Base-by-base conservation (phyloP, 92 coral and sea anemone genomes). In the Palythoa grandis region DNA sequence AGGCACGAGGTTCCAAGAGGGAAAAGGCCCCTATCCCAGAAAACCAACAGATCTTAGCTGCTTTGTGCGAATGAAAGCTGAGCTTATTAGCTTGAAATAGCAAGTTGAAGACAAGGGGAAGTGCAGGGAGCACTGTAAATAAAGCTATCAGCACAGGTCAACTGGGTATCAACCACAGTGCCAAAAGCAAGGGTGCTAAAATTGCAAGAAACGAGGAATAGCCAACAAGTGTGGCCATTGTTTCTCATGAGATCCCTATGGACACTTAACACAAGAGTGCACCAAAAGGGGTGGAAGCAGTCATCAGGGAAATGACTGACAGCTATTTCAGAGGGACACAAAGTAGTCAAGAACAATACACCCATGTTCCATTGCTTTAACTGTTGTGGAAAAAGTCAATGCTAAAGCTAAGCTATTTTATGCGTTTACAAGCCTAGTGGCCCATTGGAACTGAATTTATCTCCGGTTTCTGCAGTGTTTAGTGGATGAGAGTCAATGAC, bases 231-330 rank as follows among this genome's bases (percentile, higher is more conserved):
- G 93, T 79, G 25, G 77, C 84, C 89, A 84, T 58, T 92, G 89
- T 61, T 92, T 89, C 79, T 67, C 86, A 20, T 92, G 91, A 78
- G 92, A 91, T 78, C 52, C 52, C 82, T 60, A 82, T 50, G 89
- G 90, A 19, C 92, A 92, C 35, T 37, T 92, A 15, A 88, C 87
- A 20, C 79, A 77, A 17, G 82, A 90, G 52, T 89, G 92, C 80
- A 37, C 54, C 19, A 58, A 82, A 73, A 86, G 86, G 16, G 68
- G 69, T 15, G 24, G 79, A n/a, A 13, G 38, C 35, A 35, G 78
- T 43, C 78, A 54, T 23, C 35, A 69, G 73, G 39, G 73, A 69
- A 69, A 69, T 38, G 73, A 24, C 11, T 69, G 39, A 69, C 73
- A 9, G 70, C 70, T 65, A 65, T 65, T 65, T 65, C 70, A 8